Evolutionary conservation across 2,113 vertebrate genomes (phyloP).

Genomic region (Tragulus kanchil): DNA sequence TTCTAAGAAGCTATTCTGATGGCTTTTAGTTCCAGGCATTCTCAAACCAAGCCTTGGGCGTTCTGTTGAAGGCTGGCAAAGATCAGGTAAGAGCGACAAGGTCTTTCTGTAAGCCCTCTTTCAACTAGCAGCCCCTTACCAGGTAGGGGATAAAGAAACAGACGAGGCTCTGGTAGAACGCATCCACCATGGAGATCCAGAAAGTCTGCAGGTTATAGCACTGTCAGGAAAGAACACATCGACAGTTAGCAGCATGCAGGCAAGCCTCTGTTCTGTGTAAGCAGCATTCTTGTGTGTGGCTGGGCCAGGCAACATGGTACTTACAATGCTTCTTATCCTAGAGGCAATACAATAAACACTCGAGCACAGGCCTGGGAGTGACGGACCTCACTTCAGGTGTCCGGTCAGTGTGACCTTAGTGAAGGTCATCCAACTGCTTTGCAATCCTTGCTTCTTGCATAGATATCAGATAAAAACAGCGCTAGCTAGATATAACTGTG

Average conservation of each 20-base stretch:
- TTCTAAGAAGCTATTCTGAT: not conserved
- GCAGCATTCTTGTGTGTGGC: not conserved
- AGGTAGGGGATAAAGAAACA: slow-evolving; percentile 97
- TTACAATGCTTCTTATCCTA: not conserved
- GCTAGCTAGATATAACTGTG: not conserved
- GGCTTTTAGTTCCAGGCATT: not conserved
- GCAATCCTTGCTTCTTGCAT: not conserved
- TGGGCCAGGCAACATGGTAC: not conserved
- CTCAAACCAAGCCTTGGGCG: not conserved
- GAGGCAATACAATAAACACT: not conserved
- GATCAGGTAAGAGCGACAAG: not conserved
- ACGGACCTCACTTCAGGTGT: not conserved
- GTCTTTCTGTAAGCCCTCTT: not conserved
- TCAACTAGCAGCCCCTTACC: not conserved
- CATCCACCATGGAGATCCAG: slow-evolving; percentile 93
- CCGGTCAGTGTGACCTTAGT: not conserved
- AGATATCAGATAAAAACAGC: not conserved
- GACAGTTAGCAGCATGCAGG: not conserved
- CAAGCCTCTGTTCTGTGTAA: not conserved
- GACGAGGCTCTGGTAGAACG: slow-evolving; percentile 96
- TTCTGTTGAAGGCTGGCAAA: not conserved
- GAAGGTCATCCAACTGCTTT: not conserved
- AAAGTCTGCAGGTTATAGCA: slow-evolving; percentile 91
- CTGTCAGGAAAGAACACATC: slow-evolving; percentile 84
- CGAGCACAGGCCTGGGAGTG: too few relatives aligned